These are phyloP conservation scores for Rhogogaster chlorosoma DNA, from an alignment of 2,888 invertebrate genomes.

Conservation along the genomic window DNA sequence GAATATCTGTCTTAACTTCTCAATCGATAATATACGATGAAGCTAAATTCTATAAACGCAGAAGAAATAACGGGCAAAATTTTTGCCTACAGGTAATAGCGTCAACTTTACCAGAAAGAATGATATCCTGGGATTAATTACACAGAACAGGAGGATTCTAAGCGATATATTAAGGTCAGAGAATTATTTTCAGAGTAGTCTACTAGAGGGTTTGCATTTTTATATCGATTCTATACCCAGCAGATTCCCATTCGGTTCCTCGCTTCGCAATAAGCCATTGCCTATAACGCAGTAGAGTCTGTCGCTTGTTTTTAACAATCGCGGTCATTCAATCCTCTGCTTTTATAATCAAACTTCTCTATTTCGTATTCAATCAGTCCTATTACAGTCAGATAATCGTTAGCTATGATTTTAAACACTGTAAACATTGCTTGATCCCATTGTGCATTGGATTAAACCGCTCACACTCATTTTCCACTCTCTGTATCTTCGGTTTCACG, in stretches of 20 bases:
- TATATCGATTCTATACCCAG: not conserved
- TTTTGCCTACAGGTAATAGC: conserved; percentile 69
- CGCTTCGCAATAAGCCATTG: not conserved
- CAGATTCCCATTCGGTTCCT: not conserved
- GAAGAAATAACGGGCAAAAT: conserved; percentile 65
- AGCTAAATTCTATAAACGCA: not conserved
- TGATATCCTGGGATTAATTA: conserved; percentile 64
- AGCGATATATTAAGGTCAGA: conserved; percentile 65
- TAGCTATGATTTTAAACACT: not conserved
- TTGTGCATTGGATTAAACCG: not conserved
- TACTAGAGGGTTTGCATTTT: conserved; percentile 48
- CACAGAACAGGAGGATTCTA: conserved; percentile 60
- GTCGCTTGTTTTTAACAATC: not conserved
- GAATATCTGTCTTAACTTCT: not conserved
- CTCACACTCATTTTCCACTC: not conserved
- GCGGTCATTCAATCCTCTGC: not conserved
- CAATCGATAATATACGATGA: not conserved
- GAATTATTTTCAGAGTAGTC: conserved; percentile 59
- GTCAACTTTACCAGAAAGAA: conserved; percentile 32
- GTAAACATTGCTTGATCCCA: not conserved
- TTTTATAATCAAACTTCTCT: not conserved
- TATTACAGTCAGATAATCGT: not conserved
- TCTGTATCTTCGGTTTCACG: not conserved
- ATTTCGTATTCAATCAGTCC: not conserved
- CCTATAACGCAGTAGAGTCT: not conserved